Evolutionary conservation across 1,140 invertebrate species (phyloP).

Genomic region (Papilio polytes): DNA sequence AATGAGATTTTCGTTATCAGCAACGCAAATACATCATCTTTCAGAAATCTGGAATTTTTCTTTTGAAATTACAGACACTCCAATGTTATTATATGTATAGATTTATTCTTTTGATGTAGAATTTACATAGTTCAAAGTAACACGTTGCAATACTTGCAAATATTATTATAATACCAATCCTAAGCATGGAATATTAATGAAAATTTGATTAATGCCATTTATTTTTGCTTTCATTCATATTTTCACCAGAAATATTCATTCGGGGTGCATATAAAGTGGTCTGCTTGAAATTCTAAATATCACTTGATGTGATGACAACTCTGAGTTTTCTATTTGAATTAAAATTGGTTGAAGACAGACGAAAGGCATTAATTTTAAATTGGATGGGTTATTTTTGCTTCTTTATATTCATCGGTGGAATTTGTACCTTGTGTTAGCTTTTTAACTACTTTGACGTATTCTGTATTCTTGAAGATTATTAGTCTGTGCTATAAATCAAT

Average conservation of each 20-base stretch:
- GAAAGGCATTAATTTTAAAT: slow-evolving; percentile 9
- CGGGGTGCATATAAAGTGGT: slow-evolving; percentile 22
- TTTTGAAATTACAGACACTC: too few relatives aligned
- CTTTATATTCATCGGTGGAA: background rate
- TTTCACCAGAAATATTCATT: slow-evolving; percentile 9
- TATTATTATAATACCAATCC: background rate
- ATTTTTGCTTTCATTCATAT: background rate
- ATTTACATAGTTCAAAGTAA: background rate
- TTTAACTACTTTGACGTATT: too few relatives aligned
- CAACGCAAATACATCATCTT: too few relatives aligned
- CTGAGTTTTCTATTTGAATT: slow-evolving; percentile 7
- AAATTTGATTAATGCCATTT: background rate
- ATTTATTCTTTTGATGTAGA: background rate
- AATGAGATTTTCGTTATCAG: too few relatives aligned
- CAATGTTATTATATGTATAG: too few relatives aligned
- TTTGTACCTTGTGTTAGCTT: background rate
- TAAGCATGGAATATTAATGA: slow-evolving; percentile 9
- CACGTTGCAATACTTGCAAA: background rate
- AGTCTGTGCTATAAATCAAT: too few relatives aligned
- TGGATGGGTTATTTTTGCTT: slow-evolving; percentile 1
- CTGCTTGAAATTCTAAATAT: slow-evolving; percentile 17
- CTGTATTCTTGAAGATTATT: too few relatives aligned
- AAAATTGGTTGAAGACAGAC: slow-evolving; percentile 12
- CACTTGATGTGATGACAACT: background rate
- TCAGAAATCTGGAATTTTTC: too few relatives aligned